These are phyloP conservation scores for Picus viridis DNA, from an alignment of 2,797 vertebrate genomes.

Conservation along the genomic window DNA sequence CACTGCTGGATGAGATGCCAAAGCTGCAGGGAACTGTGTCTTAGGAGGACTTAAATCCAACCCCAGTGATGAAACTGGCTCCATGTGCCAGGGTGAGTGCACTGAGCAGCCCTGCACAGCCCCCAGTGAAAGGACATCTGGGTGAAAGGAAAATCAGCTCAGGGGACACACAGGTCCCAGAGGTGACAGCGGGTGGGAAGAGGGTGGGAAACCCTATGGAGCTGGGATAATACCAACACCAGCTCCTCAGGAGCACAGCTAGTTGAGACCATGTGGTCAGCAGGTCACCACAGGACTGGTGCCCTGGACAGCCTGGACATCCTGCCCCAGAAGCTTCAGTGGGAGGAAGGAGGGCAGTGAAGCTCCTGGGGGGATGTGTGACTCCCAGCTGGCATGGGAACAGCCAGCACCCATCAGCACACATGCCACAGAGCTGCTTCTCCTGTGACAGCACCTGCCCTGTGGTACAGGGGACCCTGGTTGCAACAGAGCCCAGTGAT, in stretches of 20 bases:
- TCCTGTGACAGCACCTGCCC: background rate
- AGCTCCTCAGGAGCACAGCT: rapidly evolving
- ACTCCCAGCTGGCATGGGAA: background rate
- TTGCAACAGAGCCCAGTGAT: rapidly evolving
- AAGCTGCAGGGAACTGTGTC: background rate
- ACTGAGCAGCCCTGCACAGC: background rate
- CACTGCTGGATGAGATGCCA: background rate
- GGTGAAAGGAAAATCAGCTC: rapidly evolving
- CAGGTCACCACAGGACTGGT: background rate
- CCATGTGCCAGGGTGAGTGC: background rate
- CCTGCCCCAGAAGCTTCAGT: background rate
- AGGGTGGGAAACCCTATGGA: background rate
- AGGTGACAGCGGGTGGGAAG: background rate
- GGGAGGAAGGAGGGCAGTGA: rapidly evolving
- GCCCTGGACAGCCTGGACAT: rapidly evolving
- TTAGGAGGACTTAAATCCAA: background rate
- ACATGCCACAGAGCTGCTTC: background rate
- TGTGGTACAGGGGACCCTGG: background rate
- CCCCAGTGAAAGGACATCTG: background rate
- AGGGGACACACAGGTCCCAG: rapidly evolving
- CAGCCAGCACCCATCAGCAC: background rate
- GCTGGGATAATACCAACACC: background rate
- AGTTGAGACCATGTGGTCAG: background rate
- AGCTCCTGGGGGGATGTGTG: background rate
- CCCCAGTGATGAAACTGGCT: background rate